Evolutionary conservation across 2,888 invertebrate genomes (phyloP), one percentile per base, ranked within the genome.

Genomic region (Tanytarsus gracilentus): DNA sequence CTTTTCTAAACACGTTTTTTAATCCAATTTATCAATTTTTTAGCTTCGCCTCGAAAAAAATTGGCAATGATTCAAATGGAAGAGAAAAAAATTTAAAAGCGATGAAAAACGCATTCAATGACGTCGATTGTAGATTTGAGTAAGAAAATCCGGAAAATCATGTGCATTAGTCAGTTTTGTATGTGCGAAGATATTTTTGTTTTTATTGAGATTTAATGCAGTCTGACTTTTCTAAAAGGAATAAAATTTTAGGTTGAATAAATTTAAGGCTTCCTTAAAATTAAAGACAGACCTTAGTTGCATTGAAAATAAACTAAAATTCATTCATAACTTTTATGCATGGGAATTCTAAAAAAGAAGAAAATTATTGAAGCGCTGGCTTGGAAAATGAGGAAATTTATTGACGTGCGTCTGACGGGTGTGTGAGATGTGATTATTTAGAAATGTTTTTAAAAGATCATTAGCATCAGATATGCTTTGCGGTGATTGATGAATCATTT

Each of bases 401-500:
- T 25, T 26, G 50, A 25, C 4, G 27, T 14, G 9, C 9, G 50
- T n/a, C 50, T 14, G 52, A 52, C 52, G 16, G 7, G 14, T 8
- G 48, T 9, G 5, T 48, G 21, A 21, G 3, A 21, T 3, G 48
- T 11, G 48, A 23, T 48, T 16, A 48, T 48, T 48, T 48, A 18
- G 8, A 48, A n/a, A n/a, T n/a, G n/a, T 16, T 29, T 26, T 52
- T 30, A 52, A 52, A 30, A 29, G 9, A 26, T 27, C 21, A 52
- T 29, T 52, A 25, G 11, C 3, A 25, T 26, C 11, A 33, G 18
- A 23, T 25, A 21, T 36, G 21, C 25, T 25, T 53, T 44, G 18
- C 18, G 40, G 40, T 55, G 55, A 55, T 55, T 55, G 55, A 55
- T 55, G 55, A 55, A 16, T 40, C 55, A 55, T 55, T 36, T 27